Base-by-base conservation (phyloP, 1,140 invertebrate genomes). In the Dreissena polymorpha region DNA sequence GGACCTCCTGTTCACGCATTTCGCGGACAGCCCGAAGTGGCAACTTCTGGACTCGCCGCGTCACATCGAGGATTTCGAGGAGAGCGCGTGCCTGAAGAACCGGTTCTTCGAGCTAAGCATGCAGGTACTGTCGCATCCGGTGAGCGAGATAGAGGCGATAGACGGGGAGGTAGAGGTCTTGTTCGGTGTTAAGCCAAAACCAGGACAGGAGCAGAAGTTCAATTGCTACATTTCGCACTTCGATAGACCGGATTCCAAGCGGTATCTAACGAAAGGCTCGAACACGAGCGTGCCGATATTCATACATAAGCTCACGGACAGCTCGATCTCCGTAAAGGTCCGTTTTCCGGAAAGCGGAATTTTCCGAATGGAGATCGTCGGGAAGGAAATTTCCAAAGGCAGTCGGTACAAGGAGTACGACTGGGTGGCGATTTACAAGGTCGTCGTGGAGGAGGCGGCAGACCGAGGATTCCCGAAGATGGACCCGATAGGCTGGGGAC, bases 1-100 rank as follows among this genome's bases (percentile, higher is more conserved):
- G 25, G 89, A 93, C 27, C 82, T 94, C 68, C 93, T 94, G 63
- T 93, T 90, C 87, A 93, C 93, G 0, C 94, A 94, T 89, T 94
- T 92, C 81, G 94, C 94, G 0, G 92, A 92, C 78, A 87, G 91
- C 68, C 49, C 70, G 21, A 72, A 77, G 27, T 89, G 88, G 88
- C 88, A 88, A 69, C 78, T 88, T 25, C 69, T 88, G 23, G 80
- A 82, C 25, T 71, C 70, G 14, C 86, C 88, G 5, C 55, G 84
- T 18, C 83, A 79, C 25, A 60, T 87, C 13, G 74, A 84, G 0
- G 29, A 82, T 25, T 89, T 89, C 65, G 83, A 89, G 50, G 65
- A 83, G 29, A 83, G 80, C 53, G 86, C 76, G 3, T 86, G 81
- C 51, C 69, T 88, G 21, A 89, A 88, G 63, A 84, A 86, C 51